Conservation (phyloP, 64 coral and sea anemone genomes). For the Montipora sp. region DNA sequence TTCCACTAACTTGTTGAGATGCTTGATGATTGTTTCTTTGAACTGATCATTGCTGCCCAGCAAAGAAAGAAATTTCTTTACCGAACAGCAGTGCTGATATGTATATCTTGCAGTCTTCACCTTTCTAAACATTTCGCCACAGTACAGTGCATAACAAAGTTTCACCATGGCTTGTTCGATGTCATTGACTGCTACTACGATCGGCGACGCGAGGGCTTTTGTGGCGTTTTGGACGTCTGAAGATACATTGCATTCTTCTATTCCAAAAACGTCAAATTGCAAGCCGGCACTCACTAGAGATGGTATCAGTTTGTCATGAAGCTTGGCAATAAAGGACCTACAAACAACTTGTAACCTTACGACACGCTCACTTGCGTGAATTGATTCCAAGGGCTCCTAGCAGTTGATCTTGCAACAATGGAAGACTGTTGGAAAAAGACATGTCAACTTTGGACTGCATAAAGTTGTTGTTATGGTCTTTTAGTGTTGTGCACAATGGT, state of each 20-base stretch:
- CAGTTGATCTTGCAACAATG: background rate
- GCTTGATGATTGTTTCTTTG: background rate
- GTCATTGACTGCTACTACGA: background rate
- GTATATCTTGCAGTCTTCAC: background rate
- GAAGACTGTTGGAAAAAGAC: background rate
- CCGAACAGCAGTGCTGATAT: constrained; percentile 1
- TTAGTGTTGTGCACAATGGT: background rate
- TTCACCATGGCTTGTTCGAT: constrained; percentile 6
- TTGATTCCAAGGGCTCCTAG: background rate
- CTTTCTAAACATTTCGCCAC: background rate
- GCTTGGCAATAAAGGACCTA: background rate
- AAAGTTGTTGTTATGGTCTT: constrained; percentile 4
- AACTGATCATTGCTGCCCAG: background rate
- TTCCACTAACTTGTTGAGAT: constrained; percentile 9
- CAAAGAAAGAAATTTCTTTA: constrained; percentile 34
- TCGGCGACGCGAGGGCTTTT: background rate
- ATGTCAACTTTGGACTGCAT: constrained; percentile 10
- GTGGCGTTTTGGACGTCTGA: background rate
- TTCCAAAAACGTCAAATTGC: background rate
- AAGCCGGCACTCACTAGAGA: background rate
- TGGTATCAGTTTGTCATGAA: background rate
- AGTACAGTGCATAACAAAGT: background rate
- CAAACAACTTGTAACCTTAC: background rate
- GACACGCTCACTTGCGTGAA: background rate
- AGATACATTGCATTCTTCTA: background rate